Base-by-base conservation (phyloP, 64 coral and sea anemone genomes). In the Stichodactyla mertensii region DNA sequence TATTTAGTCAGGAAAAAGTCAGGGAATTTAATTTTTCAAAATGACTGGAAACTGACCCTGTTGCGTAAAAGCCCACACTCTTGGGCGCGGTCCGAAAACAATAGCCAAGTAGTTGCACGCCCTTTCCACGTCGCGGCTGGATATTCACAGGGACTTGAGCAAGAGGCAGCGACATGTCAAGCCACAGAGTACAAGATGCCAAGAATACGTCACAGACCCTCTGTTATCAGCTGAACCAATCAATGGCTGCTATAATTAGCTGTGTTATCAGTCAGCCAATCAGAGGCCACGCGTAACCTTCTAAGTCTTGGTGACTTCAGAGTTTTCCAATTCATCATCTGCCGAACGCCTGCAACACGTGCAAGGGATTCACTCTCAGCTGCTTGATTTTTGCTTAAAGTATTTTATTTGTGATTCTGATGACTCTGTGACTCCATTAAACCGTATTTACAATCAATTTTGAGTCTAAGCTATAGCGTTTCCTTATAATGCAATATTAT, bases 211-310 rank as follows among this genome's bases (percentile, higher is more conserved):
- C 24, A 36, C 24, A 8, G 69, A 10, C 23, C 24, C 27, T 23
- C 8, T 11, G 9, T 74, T 31, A 74, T 74, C 69, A 74, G 69
- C 12, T 6, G 69, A 31, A n/a, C 69, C 69, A 74, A 31, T 74
- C 24, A 31, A 23, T 26, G 24, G 69, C 24, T 23, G 69, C 69
- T 74, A 74, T 74, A 9, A 74, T 74, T 27, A 74, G 69, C 24
- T 74, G 52, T 55, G n/a, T 81, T 81, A 81, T 81, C 78, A 81
- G 78, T 53, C 52, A 10, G 78, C 78, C 31, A 52, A 81, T 81
- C 78, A 81, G 78, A 74, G 12, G 69, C 51, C 78, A 81, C 78
- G 78, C 78, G 78, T 81, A 81, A 18, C 78, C 78, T 81, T 81
- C 14, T 81, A 81, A 81, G 78, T 53, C n/a, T 14, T 52, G 78